phyloP scores from a whole-genome alignment of 1,140 invertebrate genomes.

The Vollenhovia emeryi region DNA sequence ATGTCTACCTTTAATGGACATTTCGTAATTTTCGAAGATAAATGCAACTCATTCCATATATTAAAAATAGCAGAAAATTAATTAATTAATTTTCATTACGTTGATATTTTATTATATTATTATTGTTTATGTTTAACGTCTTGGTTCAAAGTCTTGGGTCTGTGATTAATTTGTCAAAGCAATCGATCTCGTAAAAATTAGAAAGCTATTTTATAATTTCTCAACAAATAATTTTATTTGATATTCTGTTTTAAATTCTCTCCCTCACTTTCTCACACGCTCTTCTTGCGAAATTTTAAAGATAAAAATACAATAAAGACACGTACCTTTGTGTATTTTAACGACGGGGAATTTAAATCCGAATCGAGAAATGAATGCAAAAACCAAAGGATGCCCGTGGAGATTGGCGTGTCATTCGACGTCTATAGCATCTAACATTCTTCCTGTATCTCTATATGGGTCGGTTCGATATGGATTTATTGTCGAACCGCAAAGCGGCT shows the following conservation, averaged over 20 bases:
- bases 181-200: neutral
- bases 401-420: neutral
- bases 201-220: neutral
- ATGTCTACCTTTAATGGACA: too few species aligned
- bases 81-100: too few species aligned
- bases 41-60: too few species aligned
- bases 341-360: neutral
- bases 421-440: neutral
- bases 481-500: conserved; percentile 35
- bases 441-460: conserved; percentile 8
- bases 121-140: too few species aligned
- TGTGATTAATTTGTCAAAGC: neutral
- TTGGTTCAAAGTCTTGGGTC: neutral
- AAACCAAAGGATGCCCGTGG: neutral
- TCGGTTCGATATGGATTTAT: conserved; percentile 45
- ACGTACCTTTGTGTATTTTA: neutral
- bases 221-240: neutral
- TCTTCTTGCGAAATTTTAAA: neutral
- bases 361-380: neutral
- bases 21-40: too few species aligned
- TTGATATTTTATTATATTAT: neutral
- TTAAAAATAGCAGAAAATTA: neutral
- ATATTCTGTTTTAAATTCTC: neutral
- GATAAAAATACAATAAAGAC: neutral
- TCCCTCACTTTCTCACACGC: neutral